Percentiles rank a stretch among this genome's conserved stretches.
phyloP scores from a whole-genome alignment of 2,113 vertebrate species.

The Hemibagrus wyckioides region DNA sequence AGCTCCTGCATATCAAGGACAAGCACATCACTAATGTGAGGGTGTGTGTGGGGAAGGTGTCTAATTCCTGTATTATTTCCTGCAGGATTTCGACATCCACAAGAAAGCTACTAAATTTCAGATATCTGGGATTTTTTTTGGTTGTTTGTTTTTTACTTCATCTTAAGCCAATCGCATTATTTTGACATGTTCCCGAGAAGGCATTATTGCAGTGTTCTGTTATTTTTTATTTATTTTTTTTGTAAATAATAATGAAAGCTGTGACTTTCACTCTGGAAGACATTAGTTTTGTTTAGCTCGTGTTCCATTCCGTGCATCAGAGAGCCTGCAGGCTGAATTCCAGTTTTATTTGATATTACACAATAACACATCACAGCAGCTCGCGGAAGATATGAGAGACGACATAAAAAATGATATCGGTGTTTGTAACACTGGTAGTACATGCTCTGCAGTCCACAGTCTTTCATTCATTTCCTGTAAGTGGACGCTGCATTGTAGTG shows the following conservation, averaged over 20 bases:
- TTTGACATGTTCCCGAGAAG: constrained; percentile 16
- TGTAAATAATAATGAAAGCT: constrained; percentile 31
- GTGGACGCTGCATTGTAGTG: not conserved
- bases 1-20: constrained; percentile 87
- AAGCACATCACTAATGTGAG: constrained; percentile 86
- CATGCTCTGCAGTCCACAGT: not conserved
- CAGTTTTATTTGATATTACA: constrained; percentile 34
- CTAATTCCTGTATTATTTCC: not conserved
- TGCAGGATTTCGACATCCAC: not conserved
- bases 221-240: not conserved
- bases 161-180: constrained; percentile 13
- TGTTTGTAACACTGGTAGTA: not conserved
- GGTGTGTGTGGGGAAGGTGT: not conserved
- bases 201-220: constrained; percentile 34
- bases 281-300: constrained; percentile 40
- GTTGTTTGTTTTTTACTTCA: not conserved
- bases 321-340: constrained; percentile 32
- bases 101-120: not conserved
- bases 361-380: constrained; percentile 12
- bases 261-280: constrained; percentile 35
- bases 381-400: not conserved
- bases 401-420: constrained; percentile 11
- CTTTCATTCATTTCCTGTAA: constrained; percentile 18
- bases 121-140: not conserved
- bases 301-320: not conserved